Base-by-base conservation (phyloP, 1,140 invertebrate species). In the Drosophila sechellia region DNA sequence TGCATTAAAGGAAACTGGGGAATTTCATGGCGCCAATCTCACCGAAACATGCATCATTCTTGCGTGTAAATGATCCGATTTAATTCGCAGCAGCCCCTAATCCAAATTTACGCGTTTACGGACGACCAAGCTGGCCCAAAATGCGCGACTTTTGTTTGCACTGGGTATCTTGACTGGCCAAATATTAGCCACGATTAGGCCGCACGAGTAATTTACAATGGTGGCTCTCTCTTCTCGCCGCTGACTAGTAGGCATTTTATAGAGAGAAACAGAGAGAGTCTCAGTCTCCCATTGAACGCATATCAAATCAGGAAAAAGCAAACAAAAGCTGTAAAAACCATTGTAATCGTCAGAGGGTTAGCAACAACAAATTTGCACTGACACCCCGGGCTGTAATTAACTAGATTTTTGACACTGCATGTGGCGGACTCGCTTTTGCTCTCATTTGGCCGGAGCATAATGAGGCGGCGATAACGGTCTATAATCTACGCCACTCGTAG, bases 301-400 rank as follows among this genome's bases (percentile, higher is more conserved):
- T 70, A 72, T 76, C 64, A 54, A 54, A 80, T 64, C 60, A 52
- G 77, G 42, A 70, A 69, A 60, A 49, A 20, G 11, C 11, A 74
- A 53, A 45, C 57, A 49, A 57, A 40, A 35, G 65, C 17, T 34
- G 48, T 64, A 55, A 45, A 54, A 68, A 52, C 37, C 50, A 79
- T 54, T 48, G 42, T 49, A 59, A 65, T 48, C 55, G 31, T 3
- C 8, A 0, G 0, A 27, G 31, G 10, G 20, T 27, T 39, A 40
- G 42, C 25, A 65, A 55, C 27, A 50, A 57, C 46, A 49, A 59
- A 57, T 70, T 56, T 69, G 25, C 66, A 40, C 56, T 70, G 39
- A 70, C 64, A 70, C 66, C 66, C 34, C 3, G 50, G 50, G 49
- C 50, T 27, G 37, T 70, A 54, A 48, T 56, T 69, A 48, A 66